Percentiles rank a stretch among this genome's conserved stretches.
These are phyloP conservation scores for Rotaria sp. DNA, from an alignment of 2,888 invertebrate genomes.

Conservation along the genomic window DNA sequence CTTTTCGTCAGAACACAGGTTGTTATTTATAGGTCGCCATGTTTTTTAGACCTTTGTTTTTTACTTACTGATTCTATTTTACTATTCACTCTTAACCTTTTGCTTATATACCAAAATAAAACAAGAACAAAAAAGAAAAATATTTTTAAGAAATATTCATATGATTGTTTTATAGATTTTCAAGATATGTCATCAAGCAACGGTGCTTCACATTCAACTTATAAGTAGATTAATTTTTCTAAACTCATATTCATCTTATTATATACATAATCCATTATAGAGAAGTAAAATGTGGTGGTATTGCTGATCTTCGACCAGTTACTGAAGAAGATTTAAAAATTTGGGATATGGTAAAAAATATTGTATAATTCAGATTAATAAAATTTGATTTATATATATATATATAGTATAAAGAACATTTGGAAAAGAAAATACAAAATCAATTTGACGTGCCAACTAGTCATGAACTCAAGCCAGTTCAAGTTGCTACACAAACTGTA, in stretches of 20 bases:
- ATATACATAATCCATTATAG: neutral
- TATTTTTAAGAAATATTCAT: too few relatives aligned
- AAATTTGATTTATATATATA: neutral
- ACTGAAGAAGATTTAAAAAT: neutral
- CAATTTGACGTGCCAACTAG: neutral
- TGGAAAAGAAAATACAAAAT: neutral
- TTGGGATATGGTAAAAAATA: neutral
- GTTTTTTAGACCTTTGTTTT: too few relatives aligned
- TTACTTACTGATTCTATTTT: too few relatives aligned
- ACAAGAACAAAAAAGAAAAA: too few relatives aligned
- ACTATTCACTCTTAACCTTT: too few relatives aligned
- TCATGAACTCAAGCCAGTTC: neutral
- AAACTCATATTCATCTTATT: neutral
- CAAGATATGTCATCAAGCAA: too few relatives aligned
- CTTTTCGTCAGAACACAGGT: neutral
- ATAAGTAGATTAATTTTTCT: neutral
- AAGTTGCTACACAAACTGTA: neutral
- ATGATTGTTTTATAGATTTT: too few relatives aligned
- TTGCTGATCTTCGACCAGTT: neutral
- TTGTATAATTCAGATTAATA: neutral
- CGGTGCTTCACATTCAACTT: neutral
- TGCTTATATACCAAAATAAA: too few relatives aligned
- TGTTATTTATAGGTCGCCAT: neutral
- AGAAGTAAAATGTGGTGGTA: neutral
- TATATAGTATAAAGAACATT: neutral